Conservation (phyloP, 1,140 invertebrate species). For the Globodera rostochiensis region DNA sequence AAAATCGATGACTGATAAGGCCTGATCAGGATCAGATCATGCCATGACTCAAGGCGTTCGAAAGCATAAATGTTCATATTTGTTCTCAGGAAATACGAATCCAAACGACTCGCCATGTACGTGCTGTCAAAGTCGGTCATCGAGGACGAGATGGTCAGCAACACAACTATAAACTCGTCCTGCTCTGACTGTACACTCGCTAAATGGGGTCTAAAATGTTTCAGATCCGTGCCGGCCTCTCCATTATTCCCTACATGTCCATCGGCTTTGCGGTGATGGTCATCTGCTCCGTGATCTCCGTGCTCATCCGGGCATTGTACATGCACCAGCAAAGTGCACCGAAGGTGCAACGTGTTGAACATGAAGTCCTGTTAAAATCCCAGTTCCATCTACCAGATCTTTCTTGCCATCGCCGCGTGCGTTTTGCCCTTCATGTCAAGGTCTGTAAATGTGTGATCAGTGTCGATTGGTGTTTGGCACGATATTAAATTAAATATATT, state of each 20-base stretch:
- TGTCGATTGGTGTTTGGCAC: too few relatives aligned
- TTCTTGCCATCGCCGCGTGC: constrained; percentile 51
- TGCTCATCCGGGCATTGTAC: constrained; percentile 57
- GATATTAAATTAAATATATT: too few relatives aligned
- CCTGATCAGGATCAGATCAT: too few relatives aligned
- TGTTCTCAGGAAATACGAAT: constrained; percentile 54
- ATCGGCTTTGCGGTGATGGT: constrained; percentile 63
- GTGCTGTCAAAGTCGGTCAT: constrained; percentile 58
- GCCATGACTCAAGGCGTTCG: too few relatives aligned
- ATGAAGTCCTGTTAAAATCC: constrained; percentile 49
- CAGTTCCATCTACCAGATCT: constrained; percentile 16
- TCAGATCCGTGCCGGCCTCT: constrained; percentile 54
- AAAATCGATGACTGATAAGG: too few relatives aligned
- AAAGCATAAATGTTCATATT: not conserved
- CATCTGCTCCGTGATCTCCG: constrained; percentile 51
- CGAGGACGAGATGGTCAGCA: constrained; percentile 61
- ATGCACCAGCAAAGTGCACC: constrained; percentile 61
- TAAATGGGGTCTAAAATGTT: not conserved
- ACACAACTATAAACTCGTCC: not conserved
- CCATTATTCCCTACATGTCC: constrained; percentile 56
- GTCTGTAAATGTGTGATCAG: too few relatives aligned
- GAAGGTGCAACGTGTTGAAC: constrained; percentile 42
- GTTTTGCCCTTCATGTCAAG: constrained; percentile 60
- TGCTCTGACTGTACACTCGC: not conserved
- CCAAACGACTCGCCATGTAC: constrained; percentile 52